Evolutionary conservation across 2,888 invertebrate genomes (phyloP).

Genomic region (Byasa hedistus): DNA sequence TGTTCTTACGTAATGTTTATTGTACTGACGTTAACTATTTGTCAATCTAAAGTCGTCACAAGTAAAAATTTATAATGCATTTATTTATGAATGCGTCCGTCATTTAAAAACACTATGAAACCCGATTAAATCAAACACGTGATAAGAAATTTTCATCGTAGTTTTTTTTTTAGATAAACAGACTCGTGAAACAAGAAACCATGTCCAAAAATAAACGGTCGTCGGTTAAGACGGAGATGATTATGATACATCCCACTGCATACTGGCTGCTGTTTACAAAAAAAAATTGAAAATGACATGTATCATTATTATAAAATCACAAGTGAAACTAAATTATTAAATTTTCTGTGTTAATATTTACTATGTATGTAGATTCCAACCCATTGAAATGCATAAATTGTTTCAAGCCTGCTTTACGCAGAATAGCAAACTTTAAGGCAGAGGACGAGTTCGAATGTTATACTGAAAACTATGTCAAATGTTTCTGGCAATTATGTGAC

Average conservation of each 20-base stretch:
- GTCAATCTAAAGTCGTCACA: background rate
- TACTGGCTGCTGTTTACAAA: background rate
- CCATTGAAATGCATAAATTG: constrained; percentile 49
- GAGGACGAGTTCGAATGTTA: constrained; percentile 61
- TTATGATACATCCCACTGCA: background rate
- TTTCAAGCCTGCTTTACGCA: constrained; percentile 47
- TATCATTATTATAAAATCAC: background rate
- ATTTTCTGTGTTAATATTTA: constrained; percentile 38
- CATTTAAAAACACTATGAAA: too few relatives aligned
- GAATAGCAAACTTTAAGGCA: constrained; percentile 51
- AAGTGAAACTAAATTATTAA: constrained; percentile 4
- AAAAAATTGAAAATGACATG: background rate
- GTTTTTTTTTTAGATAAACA: too few relatives aligned
- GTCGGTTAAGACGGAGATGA: too few relatives aligned
- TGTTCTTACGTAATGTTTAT: too few relatives aligned
- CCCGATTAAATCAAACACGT: too few relatives aligned
- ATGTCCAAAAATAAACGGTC: too few relatives aligned
- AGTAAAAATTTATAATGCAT: background rate
- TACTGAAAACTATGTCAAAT: constrained; percentile 63
- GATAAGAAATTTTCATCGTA: too few relatives aligned
- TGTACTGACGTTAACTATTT: too few relatives aligned
- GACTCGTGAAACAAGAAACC: too few relatives aligned
- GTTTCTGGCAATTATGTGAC: constrained; percentile 68
- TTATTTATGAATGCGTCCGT: background rate
- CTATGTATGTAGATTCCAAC: constrained; percentile 36